These are phyloP conservation scores for Pseudochirops corinnae DNA, from an alignment of 2,797 vertebrate species.

Conservation along the genomic window DNA sequence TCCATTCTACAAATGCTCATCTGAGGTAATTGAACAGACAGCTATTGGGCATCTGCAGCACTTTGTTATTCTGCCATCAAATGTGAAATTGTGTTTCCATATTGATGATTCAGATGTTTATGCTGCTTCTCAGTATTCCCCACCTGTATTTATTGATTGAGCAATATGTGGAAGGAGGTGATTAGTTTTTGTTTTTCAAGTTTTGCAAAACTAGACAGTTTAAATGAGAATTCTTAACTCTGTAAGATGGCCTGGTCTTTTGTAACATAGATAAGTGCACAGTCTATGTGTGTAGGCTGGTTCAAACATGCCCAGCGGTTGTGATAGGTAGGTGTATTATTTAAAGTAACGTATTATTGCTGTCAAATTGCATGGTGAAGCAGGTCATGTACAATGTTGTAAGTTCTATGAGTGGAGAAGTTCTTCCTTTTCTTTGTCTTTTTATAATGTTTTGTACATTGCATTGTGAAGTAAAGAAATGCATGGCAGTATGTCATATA, in stretches of 20 bases:
- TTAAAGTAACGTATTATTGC: slow-evolving; percentile 23
- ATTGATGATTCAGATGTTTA: slow-evolving; percentile 13
- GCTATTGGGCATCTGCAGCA: not conserved
- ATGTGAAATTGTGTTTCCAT: not conserved
- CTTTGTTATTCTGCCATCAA: not conserved
- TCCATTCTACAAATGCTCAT: not conserved
- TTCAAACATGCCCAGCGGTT: not conserved
- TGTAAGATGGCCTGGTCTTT: not conserved
- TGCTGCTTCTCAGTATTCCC: slow-evolving; percentile 40
- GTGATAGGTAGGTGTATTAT: not conserved
- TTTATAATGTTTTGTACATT: not conserved
- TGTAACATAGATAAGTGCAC: not conserved
- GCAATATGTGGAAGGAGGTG: slow-evolving; percentile 12
- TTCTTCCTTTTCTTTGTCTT: slow-evolving; percentile 6
- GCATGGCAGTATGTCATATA: not conserved
- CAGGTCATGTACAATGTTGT: not conserved
- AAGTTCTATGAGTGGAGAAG: not conserved
- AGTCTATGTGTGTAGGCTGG: not conserved
- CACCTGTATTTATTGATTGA: not conserved
- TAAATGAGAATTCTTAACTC: slow-evolving; percentile 17
- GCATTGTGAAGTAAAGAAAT: slow-evolving; percentile 24
- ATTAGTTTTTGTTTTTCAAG: slow-evolving; percentile 29
- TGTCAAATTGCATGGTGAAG: not conserved
- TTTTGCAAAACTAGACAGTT: slow-evolving; percentile 8
- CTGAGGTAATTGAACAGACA: not conserved